These are phyloP conservation scores for Ericerus pela DNA, from an alignment of 1,140 invertebrate species.

Conservation along the genomic window DNA sequence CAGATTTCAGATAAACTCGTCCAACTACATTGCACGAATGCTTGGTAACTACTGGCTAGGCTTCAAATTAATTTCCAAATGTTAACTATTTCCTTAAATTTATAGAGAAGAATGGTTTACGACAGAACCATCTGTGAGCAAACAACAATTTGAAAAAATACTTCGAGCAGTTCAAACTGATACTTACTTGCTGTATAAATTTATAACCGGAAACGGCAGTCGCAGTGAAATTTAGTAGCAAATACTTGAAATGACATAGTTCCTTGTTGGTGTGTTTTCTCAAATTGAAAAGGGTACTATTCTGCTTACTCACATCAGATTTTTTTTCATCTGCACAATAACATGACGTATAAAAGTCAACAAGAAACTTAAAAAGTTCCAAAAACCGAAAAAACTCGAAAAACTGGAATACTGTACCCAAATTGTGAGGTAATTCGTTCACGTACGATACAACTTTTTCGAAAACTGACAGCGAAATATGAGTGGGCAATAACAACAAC, in stretches of 20 bases:
- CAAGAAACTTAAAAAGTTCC: too few relatives aligned
- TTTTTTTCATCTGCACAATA: slow-evolving; percentile 11
- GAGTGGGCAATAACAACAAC: neutral
- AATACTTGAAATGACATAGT: slow-evolving; percentile 66
- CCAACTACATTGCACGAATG: too few relatives aligned
- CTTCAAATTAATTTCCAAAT: too few relatives aligned
- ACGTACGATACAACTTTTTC: neutral
- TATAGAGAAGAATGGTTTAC: too few relatives aligned
- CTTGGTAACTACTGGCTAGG: too few relatives aligned
- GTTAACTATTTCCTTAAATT: too few relatives aligned
- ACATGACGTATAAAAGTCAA: too few relatives aligned
- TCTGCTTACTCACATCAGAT: neutral
- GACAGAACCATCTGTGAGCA: too few relatives aligned
- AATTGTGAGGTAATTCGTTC: neutral
- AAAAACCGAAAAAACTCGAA: too few relatives aligned
- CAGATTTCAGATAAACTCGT: too few relatives aligned
- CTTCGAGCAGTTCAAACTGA: too few relatives aligned
- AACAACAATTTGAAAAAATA: too few relatives aligned
- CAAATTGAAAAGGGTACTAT: slow-evolving; percentile 45
- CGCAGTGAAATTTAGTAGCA: slow-evolving; percentile 51
- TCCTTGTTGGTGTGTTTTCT: slow-evolving; percentile 49
- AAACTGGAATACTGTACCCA: neutral
- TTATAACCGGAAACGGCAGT: slow-evolving; percentile 44
- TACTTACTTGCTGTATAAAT: slow-evolving; percentile 45
- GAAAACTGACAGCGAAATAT: neutral